Evolutionary conservation across 1,140 invertebrate species (phyloP).

Genomic region (Paracyclopina nana): DNA sequence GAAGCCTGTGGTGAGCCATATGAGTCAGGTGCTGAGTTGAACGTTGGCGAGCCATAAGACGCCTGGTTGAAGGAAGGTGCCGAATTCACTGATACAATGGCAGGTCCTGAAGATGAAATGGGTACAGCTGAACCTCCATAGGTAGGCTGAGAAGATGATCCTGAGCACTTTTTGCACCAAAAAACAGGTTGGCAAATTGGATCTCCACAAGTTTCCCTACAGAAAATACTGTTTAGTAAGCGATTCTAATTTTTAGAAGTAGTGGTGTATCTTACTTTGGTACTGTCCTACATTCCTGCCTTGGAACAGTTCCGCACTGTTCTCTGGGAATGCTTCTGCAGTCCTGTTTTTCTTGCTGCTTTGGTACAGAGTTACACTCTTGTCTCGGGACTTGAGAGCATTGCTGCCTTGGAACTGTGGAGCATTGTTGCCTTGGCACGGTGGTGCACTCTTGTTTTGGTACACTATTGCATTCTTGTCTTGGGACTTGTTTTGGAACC

Average conservation of each 20-base stretch:
- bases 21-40: background rate
- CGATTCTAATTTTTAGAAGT: background rate
- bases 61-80: background rate
- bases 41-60: background rate
- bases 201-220: background rate
- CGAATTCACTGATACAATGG: too few relatives aligned
- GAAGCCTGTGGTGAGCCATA: background rate
- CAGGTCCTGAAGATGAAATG: too few relatives aligned
- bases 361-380: slow-evolving; percentile 3
- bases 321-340: slow-evolving; percentile 4
- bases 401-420: slow-evolving; percentile 11
- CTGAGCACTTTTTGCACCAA: slow-evolving; percentile 1
- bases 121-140: background rate
- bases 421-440: slow-evolving; percentile 13
- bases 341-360: slow-evolving; percentile 3
- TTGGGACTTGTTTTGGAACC: slow-evolving; percentile 1
- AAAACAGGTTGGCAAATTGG: slow-evolving; percentile 13
- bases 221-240: background rate
- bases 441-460: slow-evolving; percentile 8
- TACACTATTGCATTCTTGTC: slow-evolving; percentile 9
- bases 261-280: background rate
- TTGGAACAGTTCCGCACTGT: background rate
- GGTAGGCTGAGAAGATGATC: background rate
- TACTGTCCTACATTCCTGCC: background rate
- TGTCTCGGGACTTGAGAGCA: slow-evolving; percentile 8